phyloP scores from a whole-genome alignment of 2,113 vertebrate species.

The Mobula birostris region DNA sequence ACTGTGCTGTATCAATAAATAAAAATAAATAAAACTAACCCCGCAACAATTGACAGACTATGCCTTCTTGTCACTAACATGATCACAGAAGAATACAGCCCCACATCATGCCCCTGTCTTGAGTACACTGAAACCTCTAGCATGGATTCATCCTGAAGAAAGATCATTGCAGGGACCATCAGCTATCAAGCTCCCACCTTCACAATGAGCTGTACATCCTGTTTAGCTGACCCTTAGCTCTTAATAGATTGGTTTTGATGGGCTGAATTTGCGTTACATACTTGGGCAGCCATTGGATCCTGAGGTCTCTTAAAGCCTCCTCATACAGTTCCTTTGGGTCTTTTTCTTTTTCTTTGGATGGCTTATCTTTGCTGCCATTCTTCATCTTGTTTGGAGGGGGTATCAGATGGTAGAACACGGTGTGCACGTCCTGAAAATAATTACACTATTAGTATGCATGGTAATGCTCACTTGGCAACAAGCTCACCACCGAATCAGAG shows the following conservation, averaged over 20 bases:
- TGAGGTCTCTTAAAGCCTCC: constrained; percentile 36
- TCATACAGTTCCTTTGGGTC: not conserved
- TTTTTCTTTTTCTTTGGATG: constrained; percentile 10
- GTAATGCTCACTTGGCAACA: too few relatives aligned
- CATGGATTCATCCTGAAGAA: not conserved
- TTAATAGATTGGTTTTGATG: not conserved
- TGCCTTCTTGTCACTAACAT: not conserved
- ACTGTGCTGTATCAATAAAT: too few relatives aligned
- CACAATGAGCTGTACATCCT: not conserved
- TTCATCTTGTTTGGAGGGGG: constrained; percentile 31
- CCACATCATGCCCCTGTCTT: not conserved
- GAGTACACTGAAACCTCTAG: not conserved
- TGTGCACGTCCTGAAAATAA: constrained; percentile 24
- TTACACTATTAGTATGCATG: not conserved
- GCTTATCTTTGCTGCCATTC: constrained; percentile 21
- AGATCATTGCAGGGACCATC: not conserved
- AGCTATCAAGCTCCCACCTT: not conserved
- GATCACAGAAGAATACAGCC: not conserved
- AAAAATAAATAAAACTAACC: too few relatives aligned
- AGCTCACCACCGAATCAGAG: too few relatives aligned
- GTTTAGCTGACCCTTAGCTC: too few relatives aligned
- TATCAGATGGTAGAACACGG: constrained; percentile 29
- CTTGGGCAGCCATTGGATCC: constrained; percentile 37
- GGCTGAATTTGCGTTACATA: not conserved
- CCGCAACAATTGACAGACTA: not conserved